phyloP scores from a whole-genome alignment of 2,888 invertebrate genomes.

The Atherix ibis region DNA sequence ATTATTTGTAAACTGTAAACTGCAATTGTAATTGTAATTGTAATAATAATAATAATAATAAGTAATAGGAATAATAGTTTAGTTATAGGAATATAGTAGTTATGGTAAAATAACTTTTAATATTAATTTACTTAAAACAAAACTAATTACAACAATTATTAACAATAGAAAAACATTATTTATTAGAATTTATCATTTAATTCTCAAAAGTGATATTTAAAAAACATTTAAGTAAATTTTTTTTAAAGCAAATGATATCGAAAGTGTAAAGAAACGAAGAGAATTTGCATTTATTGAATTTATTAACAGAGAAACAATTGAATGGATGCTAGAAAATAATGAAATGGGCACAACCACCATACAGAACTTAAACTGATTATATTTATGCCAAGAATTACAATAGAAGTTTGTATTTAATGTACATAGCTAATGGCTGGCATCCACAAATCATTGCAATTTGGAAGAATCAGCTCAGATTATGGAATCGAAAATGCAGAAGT shows the following conservation, averaged over 20 bases:
- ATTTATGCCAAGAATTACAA: constrained; percentile 21
- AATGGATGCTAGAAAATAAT: constrained; percentile 16
- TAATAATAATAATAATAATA: too few species aligned
- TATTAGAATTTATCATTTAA: constrained; percentile 19
- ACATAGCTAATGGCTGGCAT: constrained; percentile 22
- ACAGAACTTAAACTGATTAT: constrained; percentile 3
- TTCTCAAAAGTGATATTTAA: constrained; percentile 18
- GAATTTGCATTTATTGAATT: constrained; percentile 22
- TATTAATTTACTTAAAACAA: too few species aligned
- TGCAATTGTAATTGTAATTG: too few species aligned
- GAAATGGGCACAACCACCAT: constrained; percentile 22
- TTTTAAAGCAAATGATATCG: constrained; percentile 16
- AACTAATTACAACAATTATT: too few species aligned
- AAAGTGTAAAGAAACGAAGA: constrained; percentile 19
- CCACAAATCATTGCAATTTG: constrained; percentile 21
- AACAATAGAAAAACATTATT: constrained; percentile 22
- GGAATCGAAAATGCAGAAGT: constrained; percentile 18
- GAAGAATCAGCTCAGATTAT: constrained; percentile 15
- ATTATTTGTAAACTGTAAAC: too few species aligned
- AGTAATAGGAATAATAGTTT: too few species aligned
- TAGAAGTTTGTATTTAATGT: constrained; percentile 19
- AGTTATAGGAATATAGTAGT: too few species aligned
- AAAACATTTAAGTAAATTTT: constrained; percentile 14
- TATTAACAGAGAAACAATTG: constrained; percentile 17
- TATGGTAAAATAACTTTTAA: too few species aligned